These are phyloP conservation scores for Dasyprocta punctata DNA, from an alignment of 2,113 vertebrate species.

Conservation along the genomic window DNA sequence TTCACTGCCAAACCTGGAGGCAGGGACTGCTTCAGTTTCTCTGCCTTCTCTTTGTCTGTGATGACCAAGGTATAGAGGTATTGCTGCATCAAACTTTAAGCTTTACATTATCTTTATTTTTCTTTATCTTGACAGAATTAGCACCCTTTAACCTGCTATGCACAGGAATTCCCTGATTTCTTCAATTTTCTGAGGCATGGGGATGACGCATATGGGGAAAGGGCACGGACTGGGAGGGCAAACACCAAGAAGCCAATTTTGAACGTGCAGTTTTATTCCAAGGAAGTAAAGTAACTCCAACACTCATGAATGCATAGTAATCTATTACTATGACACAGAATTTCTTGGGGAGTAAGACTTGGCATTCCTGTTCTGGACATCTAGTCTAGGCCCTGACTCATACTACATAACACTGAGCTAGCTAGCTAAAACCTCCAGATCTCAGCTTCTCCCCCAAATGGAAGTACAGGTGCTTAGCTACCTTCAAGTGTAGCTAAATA, in stretches of 20 bases:
- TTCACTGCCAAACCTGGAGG: background rate
- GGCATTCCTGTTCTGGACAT: conserved; percentile 36
- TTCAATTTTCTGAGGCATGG: background rate
- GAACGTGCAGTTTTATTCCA: conserved; percentile 40
- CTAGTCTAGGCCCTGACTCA: conserved; percentile 65
- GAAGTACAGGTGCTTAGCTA: background rate
- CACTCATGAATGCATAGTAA: conserved; percentile 37
- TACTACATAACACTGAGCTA: conserved; percentile 40
- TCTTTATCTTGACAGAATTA: background rate
- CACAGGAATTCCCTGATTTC: background rate
- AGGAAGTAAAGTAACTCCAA: conserved; percentile 58
- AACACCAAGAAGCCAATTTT: conserved; percentile 47
- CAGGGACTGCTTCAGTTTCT: background rate
- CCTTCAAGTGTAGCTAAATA: conserved; percentile 32
- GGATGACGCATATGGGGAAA: background rate
- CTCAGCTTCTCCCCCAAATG: conserved; percentile 44
- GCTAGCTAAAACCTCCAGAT: conserved; percentile 49
- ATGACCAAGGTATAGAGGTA: background rate
- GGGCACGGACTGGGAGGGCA: background rate
- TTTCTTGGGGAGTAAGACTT: conserved; percentile 61
- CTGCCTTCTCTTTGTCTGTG: background rate
- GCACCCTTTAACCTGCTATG: background rate
- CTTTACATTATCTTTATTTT: background rate
- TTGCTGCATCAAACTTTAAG: background rate
- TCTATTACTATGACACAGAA: conserved; percentile 58